Conservation (phyloP, 1,140 invertebrate species). For the Doryteuthis pealeii region DNA sequence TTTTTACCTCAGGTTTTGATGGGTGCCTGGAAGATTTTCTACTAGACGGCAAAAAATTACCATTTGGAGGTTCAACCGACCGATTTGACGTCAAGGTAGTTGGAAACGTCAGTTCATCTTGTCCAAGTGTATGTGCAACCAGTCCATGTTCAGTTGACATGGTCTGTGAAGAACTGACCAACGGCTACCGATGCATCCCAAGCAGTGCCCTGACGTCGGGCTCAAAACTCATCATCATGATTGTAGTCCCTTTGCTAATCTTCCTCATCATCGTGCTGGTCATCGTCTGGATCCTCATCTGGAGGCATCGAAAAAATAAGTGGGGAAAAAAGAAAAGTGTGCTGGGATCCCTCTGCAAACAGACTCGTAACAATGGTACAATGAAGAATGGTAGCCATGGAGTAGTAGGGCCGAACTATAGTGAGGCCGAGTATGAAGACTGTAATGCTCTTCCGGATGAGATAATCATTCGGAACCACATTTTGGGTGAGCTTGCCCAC, state of each 20-base stretch:
- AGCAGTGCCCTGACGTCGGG: not conserved
- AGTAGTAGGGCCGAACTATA: constrained; percentile 28
- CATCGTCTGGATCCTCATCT: constrained; percentile 90
- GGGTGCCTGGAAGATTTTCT: constrained; percentile 89
- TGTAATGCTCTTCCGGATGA: constrained; percentile 42
- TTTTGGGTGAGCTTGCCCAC: constrained; percentile 65
- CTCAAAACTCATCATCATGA: constrained; percentile 45
- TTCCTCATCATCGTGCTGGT: constrained; percentile 67
- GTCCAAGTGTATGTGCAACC: constrained; percentile 38
- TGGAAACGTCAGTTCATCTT: constrained; percentile 33
- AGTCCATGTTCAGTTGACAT: constrained; percentile 30
- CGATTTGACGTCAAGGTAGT: constrained; percentile 36
- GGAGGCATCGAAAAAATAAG: constrained; percentile 75
- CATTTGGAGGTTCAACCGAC: constrained; percentile 74
- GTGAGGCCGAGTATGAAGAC: constrained; percentile 55
- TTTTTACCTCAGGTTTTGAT: constrained; percentile 68
- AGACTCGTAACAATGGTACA: constrained; percentile 25
- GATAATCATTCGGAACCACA: constrained; percentile 55
- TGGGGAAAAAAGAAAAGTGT: constrained; percentile 65
- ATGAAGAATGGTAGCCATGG: constrained; percentile 31
- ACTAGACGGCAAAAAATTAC: constrained; percentile 85
- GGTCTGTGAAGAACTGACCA: constrained; percentile 30
- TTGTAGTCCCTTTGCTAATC: constrained; percentile 43
- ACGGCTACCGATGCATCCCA: constrained; percentile 58
- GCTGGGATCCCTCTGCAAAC: constrained; percentile 11